Evolutionary conservation across 2,113 vertebrate species (phyloP).

Genomic region (Petrocephalus zakoni): DNA sequence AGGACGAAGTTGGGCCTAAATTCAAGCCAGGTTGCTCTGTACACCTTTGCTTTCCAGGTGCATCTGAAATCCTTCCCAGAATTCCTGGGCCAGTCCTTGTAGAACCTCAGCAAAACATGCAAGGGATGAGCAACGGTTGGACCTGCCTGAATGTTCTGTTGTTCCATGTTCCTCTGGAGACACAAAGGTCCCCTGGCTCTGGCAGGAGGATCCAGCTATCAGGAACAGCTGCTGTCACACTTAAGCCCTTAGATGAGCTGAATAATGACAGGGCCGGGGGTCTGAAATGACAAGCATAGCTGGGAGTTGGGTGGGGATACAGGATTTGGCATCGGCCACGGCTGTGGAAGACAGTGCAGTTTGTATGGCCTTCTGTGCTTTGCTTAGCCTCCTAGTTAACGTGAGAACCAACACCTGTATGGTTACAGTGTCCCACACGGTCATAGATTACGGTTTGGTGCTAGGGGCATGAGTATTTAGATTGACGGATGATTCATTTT

Average conservation of each 20-base stretch:
- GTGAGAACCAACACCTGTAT: neutral
- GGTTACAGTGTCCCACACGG: neutral
- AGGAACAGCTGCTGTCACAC: constrained; percentile 29
- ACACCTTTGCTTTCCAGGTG: neutral
- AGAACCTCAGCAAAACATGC: neutral
- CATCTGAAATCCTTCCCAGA: neutral
- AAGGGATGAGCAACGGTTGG: neutral
- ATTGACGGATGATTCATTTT: neutral
- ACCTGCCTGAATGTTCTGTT: neutral
- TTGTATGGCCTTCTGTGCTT: neutral
- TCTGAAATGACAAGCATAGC: constrained; percentile 22
- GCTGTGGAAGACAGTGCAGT: neutral
- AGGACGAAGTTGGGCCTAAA: neutral
- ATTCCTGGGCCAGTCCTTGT: neutral
- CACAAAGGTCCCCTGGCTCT: neutral
- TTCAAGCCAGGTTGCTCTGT: neutral
- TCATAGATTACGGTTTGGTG: neutral
- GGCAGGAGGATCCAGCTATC: constrained; percentile 9
- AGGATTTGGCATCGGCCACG: neutral
- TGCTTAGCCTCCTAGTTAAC: neutral
- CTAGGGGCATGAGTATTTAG: neutral
- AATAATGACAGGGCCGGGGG: constrained; percentile 8
- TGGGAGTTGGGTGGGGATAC: neutral
- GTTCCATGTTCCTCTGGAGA: neutral
- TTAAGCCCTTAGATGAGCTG: neutral